Evolutionary conservation across 2,113 vertebrate genomes (phyloP), one percentile per base, ranked within the genome.

Genomic region (Apodemus sylvaticus): DNA sequence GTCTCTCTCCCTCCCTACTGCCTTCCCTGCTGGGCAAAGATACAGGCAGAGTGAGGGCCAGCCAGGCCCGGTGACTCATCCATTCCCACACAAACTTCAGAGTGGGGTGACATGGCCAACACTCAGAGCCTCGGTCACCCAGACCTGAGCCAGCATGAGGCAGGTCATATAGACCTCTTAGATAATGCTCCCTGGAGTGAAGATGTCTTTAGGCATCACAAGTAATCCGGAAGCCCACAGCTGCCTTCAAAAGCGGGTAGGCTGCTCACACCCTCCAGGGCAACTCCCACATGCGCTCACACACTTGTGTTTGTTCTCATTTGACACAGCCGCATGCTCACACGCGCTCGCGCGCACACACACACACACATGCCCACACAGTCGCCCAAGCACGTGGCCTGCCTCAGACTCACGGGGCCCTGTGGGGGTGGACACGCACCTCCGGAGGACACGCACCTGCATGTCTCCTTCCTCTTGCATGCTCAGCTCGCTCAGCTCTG

Each of bases 21-120:
- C 78, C 90, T 60, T 83, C 76, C 74, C 96, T 48, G 3, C 90
- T 20, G 66, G 94, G 76, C 42, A 78, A 78, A 73, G 92, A 81
- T 1, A 24, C 76, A 95, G 93, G 93, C 89, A 94, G 89, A 76
- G 36, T 8, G 71, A 94, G 96, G 81, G 51, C 90, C 96, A 83
- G 77, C 66, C 60, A 0, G 55, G 87, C 51, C 55, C 29, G 60
- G 31, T 97, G 95, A 96, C 92, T 96, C 96, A 96, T 39, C 64
- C 70, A 42, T 91, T 94, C 96, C 89, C 94, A 89, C 83, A 70
- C 6, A 24, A 78, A 31, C 71, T 53, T 13, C 92, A 36, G 4
- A 85, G 73, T 10, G 2, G 70, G 39, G 51, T 9, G 3, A n/a
- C 48, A 26, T 4, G 9, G 78, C 90, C 81, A 39, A 9, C 22